Percentiles rank a stretch among this genome's conserved stretches.
Evolutionary conservation across 2,888 invertebrate genomes (phyloP).

Genomic region (Seira sanloemensis): DNA sequence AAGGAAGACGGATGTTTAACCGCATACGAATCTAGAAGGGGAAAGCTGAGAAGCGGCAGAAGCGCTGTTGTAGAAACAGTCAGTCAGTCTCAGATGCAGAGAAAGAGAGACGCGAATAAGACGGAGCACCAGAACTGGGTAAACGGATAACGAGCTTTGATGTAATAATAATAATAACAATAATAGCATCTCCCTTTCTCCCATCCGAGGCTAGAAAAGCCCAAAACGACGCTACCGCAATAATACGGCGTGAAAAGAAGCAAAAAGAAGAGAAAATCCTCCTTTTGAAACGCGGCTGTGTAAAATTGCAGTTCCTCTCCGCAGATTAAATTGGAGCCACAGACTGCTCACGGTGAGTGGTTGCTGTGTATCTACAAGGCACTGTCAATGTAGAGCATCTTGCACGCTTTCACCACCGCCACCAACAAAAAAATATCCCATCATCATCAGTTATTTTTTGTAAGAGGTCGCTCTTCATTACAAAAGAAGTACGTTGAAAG

Average conservation of each 20-base stretch:
- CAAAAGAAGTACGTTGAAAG: neutral
- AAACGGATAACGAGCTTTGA: conserved; percentile 60
- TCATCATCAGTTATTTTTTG: neutral
- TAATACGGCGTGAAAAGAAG: conserved; percentile 10
- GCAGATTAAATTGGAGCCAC: too few species aligned
- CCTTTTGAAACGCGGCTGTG: neutral
- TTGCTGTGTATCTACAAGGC: neutral
- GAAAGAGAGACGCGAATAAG: neutral
- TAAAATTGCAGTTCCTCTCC: too few species aligned
- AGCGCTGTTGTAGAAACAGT: neutral
- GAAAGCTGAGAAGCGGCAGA: too few species aligned
- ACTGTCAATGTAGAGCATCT: conserved; percentile 11
- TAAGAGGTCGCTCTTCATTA: neutral
- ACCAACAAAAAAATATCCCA: neutral
- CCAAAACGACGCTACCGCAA: neutral
- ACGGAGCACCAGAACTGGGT: conserved; percentile 22
- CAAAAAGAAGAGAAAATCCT: too few species aligned
- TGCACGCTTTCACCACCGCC: neutral
- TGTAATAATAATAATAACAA: conserved; percentile 61
- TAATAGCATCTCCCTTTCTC: conserved; percentile 32
- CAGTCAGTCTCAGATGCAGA: neutral
- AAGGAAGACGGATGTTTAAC: neutral
- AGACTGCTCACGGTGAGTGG: neutral
- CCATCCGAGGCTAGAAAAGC: neutral
- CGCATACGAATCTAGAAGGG: neutral